phyloP scores from a whole-genome alignment of 2,113 vertebrate species.

The Boulengeromyrus knoepffleri region DNA sequence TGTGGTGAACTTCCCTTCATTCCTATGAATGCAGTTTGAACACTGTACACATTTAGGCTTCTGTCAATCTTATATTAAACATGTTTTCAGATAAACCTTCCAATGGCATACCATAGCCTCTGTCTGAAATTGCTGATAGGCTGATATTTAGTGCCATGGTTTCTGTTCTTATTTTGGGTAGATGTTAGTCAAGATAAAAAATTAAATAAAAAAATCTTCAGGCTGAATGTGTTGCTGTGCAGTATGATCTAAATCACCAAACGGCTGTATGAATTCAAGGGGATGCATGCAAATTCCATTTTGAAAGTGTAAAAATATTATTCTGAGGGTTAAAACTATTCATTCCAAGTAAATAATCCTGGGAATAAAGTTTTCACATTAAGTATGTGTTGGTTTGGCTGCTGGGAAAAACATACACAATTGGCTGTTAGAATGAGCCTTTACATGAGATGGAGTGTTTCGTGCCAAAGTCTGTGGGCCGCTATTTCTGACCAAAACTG shows the following conservation, averaged over 20 bases:
- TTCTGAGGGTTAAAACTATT: not conserved
- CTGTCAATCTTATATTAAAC: not conserved
- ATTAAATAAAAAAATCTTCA: not conserved
- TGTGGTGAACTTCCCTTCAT: not conserved
- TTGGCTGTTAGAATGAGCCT: not conserved
- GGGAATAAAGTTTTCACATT: not conserved
- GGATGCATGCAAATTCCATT: not conserved
- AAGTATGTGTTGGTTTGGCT: not conserved
- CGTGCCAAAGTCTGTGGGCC: not conserved
- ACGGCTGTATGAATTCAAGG: not conserved
- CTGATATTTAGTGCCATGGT: not conserved
- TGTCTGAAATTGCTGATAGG: not conserved
- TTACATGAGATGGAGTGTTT: not conserved
- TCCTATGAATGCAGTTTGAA: not conserved
- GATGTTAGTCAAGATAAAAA: not conserved
- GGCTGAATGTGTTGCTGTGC: not conserved
- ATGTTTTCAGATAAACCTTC: not conserved
- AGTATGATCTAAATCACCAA: not conserved
- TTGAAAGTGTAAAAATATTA: not conserved
- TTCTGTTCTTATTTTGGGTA: not conserved
- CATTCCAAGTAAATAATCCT: not conserved
- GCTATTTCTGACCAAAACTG: not conserved
- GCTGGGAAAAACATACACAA: not conserved
- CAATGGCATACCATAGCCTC: not conserved
- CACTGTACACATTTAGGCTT: not conserved